phyloP scores from a whole-genome alignment of 2,888 invertebrate species.

The Drosophila paranaensis region DNA sequence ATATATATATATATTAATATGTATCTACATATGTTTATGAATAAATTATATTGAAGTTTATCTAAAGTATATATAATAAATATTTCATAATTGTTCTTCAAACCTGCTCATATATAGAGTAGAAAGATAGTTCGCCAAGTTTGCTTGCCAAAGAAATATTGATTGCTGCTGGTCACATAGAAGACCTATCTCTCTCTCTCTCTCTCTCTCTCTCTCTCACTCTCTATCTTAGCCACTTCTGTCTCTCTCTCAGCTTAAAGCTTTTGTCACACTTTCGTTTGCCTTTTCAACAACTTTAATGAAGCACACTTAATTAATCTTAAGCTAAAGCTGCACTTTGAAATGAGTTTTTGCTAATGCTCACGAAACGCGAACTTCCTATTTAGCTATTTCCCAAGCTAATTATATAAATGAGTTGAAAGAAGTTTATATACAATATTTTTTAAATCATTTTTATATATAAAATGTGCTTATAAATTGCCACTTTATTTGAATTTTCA shows the following conservation, averaged over 20 bases:
- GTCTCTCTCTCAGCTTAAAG: background rate
- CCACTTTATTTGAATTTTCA: background rate
- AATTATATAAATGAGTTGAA: background rate
- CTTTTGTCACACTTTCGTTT: constrained; percentile 21
- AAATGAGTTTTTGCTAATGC: constrained; percentile 13
- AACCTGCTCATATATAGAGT: background rate
- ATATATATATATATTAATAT: too few relatives aligned
- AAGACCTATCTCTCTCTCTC: background rate
- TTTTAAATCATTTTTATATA: too few relatives aligned
- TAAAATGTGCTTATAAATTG: too few relatives aligned
- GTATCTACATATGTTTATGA: too few relatives aligned
- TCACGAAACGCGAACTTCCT: background rate
- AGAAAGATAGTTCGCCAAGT: background rate
- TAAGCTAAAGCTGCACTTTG: constrained; percentile 22
- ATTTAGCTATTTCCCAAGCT: background rate
- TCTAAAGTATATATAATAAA: background rate
- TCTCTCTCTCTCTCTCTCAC: too few relatives aligned
- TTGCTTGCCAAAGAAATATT: constrained; percentile 18
- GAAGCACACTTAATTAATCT: constrained; percentile 33
- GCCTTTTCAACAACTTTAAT: constrained; percentile 28
- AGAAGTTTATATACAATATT: background rate
- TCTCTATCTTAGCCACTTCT: background rate
- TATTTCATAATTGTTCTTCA: background rate
- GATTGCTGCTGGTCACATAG: constrained; percentile 14
- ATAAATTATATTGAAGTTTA: too few relatives aligned